phyloP scores from a whole-genome alignment of 1,140 invertebrate species.

The Macrobrachium nipponense region DNA sequence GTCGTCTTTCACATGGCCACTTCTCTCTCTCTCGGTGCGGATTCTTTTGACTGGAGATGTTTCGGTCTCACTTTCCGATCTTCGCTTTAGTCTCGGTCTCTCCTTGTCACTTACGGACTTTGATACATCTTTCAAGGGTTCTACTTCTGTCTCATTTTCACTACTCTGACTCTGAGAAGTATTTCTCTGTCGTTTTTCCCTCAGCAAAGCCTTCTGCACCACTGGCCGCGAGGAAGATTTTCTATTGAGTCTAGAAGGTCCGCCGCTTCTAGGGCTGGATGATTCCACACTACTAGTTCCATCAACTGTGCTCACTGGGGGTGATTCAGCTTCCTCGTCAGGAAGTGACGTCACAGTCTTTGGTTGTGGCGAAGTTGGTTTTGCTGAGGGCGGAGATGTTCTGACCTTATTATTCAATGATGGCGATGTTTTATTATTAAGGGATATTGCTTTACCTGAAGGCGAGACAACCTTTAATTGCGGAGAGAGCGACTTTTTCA shows the following conservation, averaged over 20 bases:
- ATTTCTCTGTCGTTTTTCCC: constrained; percentile 37
- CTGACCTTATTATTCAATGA: not conserved
- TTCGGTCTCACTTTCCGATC: constrained; percentile 42
- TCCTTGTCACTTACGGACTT: constrained; percentile 8
- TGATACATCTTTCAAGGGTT: constrained; percentile 16
- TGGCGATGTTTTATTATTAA: not conserved
- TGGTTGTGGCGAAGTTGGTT: not conserved
- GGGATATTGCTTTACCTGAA: constrained; percentile 5
- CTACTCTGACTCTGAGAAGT: constrained; percentile 24
- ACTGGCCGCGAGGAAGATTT: not conserved
- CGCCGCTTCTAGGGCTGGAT: constrained; percentile 2
- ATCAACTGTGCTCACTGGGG: no score
- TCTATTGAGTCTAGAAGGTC: not conserved
- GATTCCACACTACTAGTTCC: not conserved
- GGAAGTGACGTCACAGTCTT: no score
- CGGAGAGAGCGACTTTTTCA: not conserved
- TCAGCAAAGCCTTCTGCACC: constrained; percentile 26
- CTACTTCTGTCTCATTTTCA: constrained; percentile 18
- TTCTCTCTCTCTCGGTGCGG: constrained; percentile 1
- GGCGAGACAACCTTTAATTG: not conserved
- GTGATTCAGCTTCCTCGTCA: no score
- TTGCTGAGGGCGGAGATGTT: not conserved
- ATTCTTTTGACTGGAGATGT: constrained; percentile 12
- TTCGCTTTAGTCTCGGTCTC: constrained; percentile 12
- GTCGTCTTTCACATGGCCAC: not conserved